phyloP scores from a whole-genome alignment of 1,140 invertebrate species.

The Pseudomyrmex sp. region DNA sequence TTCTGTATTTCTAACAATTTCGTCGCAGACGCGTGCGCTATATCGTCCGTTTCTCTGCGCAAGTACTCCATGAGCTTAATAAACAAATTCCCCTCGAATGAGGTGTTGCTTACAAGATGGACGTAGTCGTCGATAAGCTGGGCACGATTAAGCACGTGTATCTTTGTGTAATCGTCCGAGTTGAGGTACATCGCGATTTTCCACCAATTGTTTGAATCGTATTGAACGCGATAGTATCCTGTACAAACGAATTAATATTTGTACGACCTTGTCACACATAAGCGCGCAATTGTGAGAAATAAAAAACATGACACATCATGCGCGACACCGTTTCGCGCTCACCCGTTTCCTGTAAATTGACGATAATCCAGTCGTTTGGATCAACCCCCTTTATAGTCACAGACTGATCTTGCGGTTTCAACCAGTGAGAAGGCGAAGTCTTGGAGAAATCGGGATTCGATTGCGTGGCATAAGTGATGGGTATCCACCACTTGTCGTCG shows the following conservation, averaged over 20 bases:
- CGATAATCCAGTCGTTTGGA: conserved; percentile 84
- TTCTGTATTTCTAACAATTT: too few species aligned
- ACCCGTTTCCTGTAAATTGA: conserved; percentile 85
- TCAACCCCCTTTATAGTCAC: conserved; percentile 79
- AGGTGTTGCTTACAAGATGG: not conserved
- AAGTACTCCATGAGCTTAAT: not conserved
- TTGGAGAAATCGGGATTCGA: conserved; percentile 79
- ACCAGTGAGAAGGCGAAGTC: conserved; percentile 80
- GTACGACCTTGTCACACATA: too few species aligned
- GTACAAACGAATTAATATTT: too few species aligned
- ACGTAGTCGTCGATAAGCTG: too few species aligned
- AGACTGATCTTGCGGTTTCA: conserved; percentile 75
- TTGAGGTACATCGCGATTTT: not conserved
- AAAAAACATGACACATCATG: too few species aligned
- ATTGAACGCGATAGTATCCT: conserved; percentile 4
- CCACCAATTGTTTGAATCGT: not conserved
- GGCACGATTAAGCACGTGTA: too few species aligned
- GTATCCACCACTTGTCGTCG: conserved; percentile 62
- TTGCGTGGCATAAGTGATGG: conserved; percentile 84
- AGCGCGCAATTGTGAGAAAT: too few species aligned
- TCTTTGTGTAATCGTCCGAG: too few species aligned
- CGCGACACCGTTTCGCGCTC: too few species aligned
- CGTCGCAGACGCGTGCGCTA: too few species aligned
- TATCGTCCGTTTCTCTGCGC: too few species aligned
- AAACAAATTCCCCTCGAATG: not conserved